A percentile compares a stretch with the other conserved stretches of the same genome.
These are phyloP conservation scores for Ptycholaimellus sp. DNA, from an alignment of 2,888 invertebrate genomes.

Conservation along the genomic window DNA sequence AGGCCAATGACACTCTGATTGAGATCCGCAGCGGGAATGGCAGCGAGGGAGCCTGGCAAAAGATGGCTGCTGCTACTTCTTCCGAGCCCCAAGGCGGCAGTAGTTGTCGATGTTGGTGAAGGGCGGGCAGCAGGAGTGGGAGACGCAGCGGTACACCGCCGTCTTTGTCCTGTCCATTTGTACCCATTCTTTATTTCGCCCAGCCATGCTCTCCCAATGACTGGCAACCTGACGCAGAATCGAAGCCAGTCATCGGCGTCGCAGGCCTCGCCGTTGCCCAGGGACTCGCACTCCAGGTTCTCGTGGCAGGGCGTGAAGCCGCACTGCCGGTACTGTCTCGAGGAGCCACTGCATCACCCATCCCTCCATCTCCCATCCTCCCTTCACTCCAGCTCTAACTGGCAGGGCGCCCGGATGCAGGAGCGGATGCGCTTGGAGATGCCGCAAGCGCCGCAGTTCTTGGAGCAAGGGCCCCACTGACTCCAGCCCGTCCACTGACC, in stretches of 20 bases:
- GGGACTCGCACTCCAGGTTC: too few relatives aligned
- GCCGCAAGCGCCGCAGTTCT: conserved; percentile 20
- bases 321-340: conserved; percentile 19
- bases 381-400: conserved; percentile 10
- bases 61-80: too few relatives aligned
- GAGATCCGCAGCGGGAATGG: too few relatives aligned
- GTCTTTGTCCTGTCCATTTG: too few relatives aligned
- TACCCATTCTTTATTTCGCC: too few relatives aligned
- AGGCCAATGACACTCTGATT: too few relatives aligned
- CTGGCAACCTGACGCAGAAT: too few relatives aligned
- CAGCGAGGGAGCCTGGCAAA: too few relatives aligned
- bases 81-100: too few relatives aligned
- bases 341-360: conserved; percentile 15
- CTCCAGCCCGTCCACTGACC: conserved; percentile 21
- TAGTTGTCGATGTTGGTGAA: conserved; percentile 14
- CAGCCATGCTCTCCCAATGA: too few relatives aligned
- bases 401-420: conserved; percentile 17
- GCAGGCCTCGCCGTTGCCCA: too few relatives aligned
- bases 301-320: conserved; percentile 19
- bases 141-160: conserved; percentile 13
- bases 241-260: too few relatives aligned
- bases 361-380: neutral
- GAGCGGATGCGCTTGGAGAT: conserved; percentile 12
- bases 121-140: conserved; percentile 20
- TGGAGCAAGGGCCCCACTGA: conserved; percentile 17